Base-by-base conservation (phyloP, 1,140 invertebrate species). In the Lepidurus packardi region DNA sequence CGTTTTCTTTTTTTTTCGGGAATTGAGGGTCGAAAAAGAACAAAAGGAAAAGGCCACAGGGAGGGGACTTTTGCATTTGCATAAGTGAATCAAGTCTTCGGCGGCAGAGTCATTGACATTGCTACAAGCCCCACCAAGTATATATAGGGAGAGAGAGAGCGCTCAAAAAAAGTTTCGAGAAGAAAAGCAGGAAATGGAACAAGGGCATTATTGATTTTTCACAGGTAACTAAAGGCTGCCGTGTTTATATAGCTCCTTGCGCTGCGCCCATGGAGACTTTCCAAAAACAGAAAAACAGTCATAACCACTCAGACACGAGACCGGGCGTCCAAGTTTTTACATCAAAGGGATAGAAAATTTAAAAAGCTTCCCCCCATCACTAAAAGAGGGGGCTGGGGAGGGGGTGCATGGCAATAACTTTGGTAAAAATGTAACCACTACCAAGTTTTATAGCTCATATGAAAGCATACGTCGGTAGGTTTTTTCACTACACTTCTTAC, bases 41-140 rank as follows among this genome's bases (percentile, higher is more conserved):
- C 0, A 21, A 65, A 65, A 7, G 8, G 1, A 9, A 21, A 65
- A 65, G 13, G 16, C 21, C 16, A 16, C 16, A 65, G 21, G 21
- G 53, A 65, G 53, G 53, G 53, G 53, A 65, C 53, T 65, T 65
- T 65, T 9, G 53, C 53, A 65, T 65, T 65, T 65, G 53, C 53
- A 65, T 65, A 65, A 65, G 53, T 65, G 53, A 65, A 65, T 65
- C 53, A 65, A 65, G 53, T 65, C 53, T 65, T 65, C 53, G 53
- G 13, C 53, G 13, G 53, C 16, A 34, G 34, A 34, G 34, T 34
- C 34, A 34, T 34, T 34, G 53, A 7, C 53, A 13, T 21, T 65
- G 53, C 13, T 65, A 65, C 53, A 65, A 65, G 53, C 9, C 53
- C 53, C 45, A 65, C 53, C 9, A 65, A 65, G 53, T 65, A 13